These are phyloP conservation scores for Agriopis marginaria DNA, from an alignment of 2,888 invertebrate genomes.

Conservation along the genomic window DNA sequence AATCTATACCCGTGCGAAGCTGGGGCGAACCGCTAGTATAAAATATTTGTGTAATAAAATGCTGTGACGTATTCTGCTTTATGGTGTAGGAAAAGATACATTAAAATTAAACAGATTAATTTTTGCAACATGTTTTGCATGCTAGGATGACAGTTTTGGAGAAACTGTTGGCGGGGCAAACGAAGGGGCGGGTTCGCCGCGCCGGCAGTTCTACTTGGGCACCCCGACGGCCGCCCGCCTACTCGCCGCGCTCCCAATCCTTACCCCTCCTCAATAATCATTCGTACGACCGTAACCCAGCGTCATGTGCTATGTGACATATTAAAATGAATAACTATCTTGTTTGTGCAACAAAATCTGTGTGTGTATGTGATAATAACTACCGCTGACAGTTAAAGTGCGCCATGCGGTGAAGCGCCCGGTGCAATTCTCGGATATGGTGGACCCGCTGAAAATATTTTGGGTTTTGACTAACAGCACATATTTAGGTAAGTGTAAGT, in stretches of 20 bases:
- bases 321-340: constrained; percentile 58
- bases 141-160: constrained; percentile 64
- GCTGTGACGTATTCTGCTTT: too few species aligned
- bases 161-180: constrained; percentile 76
- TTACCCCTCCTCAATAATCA: constrained; percentile 54
- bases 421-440: constrained; percentile 87
- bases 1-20: too few species aligned
- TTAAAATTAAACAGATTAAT: background rate
- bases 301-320: constrained; percentile 61
- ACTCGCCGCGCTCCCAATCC: constrained; percentile 41
- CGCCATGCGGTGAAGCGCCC: constrained; percentile 81
- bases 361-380: constrained; percentile 60
- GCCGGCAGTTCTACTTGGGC: constrained; percentile 82
- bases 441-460: constrained; percentile 93
- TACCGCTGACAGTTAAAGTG: constrained; percentile 66
- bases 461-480: constrained; percentile 95
- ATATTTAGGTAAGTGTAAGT: constrained; percentile 88
- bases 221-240: constrained; percentile 70
- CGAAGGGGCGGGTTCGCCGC: constrained; percentile 67
- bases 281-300: constrained; percentile 52
- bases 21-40: too few species aligned
- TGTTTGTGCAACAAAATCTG: constrained; percentile 49
- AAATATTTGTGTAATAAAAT: too few species aligned
- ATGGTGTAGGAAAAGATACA: too few species aligned
- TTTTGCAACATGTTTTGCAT: constrained; percentile 36